A percentile compares a stretch with the other conserved stretches of the same genome.
Evolutionary conservation across 2,888 invertebrate genomes (phyloP).

Genomic region (Embidobia sp.): DNA sequence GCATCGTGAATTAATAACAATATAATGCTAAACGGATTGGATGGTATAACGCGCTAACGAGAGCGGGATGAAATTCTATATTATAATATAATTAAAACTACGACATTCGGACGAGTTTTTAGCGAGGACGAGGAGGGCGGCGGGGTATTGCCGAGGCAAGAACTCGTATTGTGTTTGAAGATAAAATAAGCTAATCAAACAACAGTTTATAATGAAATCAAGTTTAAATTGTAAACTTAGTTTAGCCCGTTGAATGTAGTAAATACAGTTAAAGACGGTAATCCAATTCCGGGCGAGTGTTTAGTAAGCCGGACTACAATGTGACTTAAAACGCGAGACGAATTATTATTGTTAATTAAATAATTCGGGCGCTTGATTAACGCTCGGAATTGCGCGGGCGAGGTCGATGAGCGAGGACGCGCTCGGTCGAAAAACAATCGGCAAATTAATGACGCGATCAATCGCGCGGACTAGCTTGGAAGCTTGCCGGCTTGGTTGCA

Average conservation of each 20-base stretch:
- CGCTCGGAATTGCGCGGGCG: slow-evolving; percentile 9
- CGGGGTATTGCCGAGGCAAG: slow-evolving; percentile 35
- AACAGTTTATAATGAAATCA: slow-evolving; percentile 60
- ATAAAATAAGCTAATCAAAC: slow-evolving; percentile 62
- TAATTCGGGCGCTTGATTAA: slow-evolving; percentile 48
- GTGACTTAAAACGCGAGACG: slow-evolving; percentile 43
- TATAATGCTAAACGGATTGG: slow-evolving; percentile 24
- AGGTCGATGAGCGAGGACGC: background rate
- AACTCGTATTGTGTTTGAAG: slow-evolving; percentile 49
- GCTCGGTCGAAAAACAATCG: slow-evolving; percentile 25
- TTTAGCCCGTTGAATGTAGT: slow-evolving; percentile 48
- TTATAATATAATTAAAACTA: slow-evolving; percentile 53
- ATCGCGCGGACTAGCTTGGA: no score
- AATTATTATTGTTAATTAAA: slow-evolving; percentile 60
- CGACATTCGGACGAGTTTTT: slow-evolving; percentile 44
- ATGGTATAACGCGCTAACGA: slow-evolving; percentile 20
- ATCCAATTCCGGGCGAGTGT: slow-evolving; percentile 54
- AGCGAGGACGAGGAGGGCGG: slow-evolving; percentile 9
- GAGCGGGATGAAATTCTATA: slow-evolving; percentile 33
- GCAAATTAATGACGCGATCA: slow-evolving; percentile 29
- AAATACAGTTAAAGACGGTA: slow-evolving; percentile 56
- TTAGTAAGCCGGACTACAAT: slow-evolving; percentile 47
- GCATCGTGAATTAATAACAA: slow-evolving; percentile 25
- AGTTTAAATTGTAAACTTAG: slow-evolving; percentile 63
- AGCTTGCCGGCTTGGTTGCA: no score